Evolutionary conservation across 2,113 vertebrate genomes (phyloP).

Genomic region (Plecturocebus donacophilus): DNA sequence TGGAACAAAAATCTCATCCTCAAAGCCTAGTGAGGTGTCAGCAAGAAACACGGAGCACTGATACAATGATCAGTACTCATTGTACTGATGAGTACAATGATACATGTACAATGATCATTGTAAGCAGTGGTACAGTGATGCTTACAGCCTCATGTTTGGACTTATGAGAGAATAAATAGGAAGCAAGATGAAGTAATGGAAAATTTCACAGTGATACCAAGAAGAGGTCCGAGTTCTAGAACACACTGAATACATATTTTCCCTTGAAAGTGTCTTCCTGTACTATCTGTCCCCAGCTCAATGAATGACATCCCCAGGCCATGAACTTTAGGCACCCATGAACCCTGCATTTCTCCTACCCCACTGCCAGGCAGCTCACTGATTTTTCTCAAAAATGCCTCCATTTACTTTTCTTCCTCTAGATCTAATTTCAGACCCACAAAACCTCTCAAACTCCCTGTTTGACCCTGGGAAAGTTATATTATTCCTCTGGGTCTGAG

Average conservation of each 20-base stretch:
- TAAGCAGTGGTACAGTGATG: background rate
- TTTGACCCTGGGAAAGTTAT: background rate
- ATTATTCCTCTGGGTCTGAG: background rate
- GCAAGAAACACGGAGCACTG: background rate
- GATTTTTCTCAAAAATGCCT: background rate
- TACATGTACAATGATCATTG: too few relatives aligned
- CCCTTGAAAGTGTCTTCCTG: background rate
- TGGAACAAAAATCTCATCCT: background rate
- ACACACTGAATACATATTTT: background rate
- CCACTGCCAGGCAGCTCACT: background rate
- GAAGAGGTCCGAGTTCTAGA: background rate
- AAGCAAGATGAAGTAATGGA: background rate
- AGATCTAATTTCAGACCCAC: background rate
- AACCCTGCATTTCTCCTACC: background rate
- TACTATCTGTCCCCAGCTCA: background rate
- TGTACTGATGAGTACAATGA: too few relatives aligned
- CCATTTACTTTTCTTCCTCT: background rate
- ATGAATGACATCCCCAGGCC: background rate
- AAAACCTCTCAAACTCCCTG: background rate
- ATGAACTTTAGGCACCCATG: background rate
- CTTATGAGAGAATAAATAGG: background rate
- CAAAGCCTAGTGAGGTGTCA: background rate
- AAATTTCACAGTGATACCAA: background rate
- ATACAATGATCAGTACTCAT: too few relatives aligned
- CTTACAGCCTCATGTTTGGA: background rate